Base-by-base conservation (phyloP, 1,140 invertebrate genomes). In the Pseudachorutes palmiensis region DNA sequence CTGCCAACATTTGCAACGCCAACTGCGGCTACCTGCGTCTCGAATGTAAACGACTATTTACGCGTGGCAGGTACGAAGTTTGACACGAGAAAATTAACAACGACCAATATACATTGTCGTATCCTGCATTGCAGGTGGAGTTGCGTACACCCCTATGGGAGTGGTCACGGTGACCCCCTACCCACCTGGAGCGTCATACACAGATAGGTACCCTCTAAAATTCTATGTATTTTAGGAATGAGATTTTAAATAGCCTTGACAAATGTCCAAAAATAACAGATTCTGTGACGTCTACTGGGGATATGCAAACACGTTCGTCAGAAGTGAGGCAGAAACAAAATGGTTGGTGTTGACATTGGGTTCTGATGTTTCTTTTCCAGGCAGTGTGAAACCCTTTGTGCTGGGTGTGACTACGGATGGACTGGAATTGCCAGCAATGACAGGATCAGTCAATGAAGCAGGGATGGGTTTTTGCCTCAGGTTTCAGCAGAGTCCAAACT, bases 401-500 rank as follows among this genome's bases (percentile, higher is more conserved):
- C n/a, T 74, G 2, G 65, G 66, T n/a, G 59, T 74, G 19, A 68
- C 49, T 36, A 68, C 63, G 22, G 72, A 74, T 36, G 32, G 19
- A 33, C 12, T 2, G 72, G 70, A 59, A 5, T 45, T 51, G 62
- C 64, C 5, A 19, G 33, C 3, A 59, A 24, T 3, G 51, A 24
- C 24, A 24, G 22, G 57, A 0, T 29, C 36, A 14, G 22, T 29
- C 14, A 62, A 5, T 2, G 70, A 72, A 19, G 68, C 64, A 32
- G 68, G 68, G 1, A 31, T 41, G 22, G 72, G 72, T 1, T 74
- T 70, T 31, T 74, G 72, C 49, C 33, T 74, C 26, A 60, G 62
- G 22, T 74, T 63, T 62, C 72, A 74, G 30, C 72, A 74, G 65
- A 71, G 58, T 45, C 72, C 72, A 30, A 55, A 55, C n/a, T n/a